Percentiles rank a stretch among this genome's conserved stretches.
These are phyloP conservation scores for Mormyrus iriodes DNA, from an alignment of 2,113 vertebrate genomes.

Conservation along the genomic window DNA sequence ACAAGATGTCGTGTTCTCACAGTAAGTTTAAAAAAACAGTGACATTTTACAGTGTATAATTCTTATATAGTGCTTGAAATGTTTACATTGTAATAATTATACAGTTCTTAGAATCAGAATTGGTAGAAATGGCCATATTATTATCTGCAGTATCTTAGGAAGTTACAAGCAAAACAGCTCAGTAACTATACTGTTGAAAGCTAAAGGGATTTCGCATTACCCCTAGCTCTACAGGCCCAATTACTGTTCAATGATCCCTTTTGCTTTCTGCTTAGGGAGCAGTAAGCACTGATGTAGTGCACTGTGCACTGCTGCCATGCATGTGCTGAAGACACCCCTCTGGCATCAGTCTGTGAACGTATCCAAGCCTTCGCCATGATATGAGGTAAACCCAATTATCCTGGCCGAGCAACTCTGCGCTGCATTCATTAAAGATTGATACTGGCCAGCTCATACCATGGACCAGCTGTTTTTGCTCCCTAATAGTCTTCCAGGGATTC, in stretches of 20 bases:
- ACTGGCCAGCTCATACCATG: conserved; percentile 21
- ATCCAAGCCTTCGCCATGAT: conserved; percentile 4
- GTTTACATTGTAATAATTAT: neutral
- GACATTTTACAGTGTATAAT: neutral
- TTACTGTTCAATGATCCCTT: conserved; percentile 5
- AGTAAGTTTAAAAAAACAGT: neutral
- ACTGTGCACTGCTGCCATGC: neutral
- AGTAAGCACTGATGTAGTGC: neutral
- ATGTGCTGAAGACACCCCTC: neutral
- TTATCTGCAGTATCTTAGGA: neutral
- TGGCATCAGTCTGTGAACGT: neutral
- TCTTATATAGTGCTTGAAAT: neutral
- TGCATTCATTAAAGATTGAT: conserved; percentile 34
- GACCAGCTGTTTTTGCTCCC: conserved; percentile 34
- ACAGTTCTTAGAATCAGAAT: neutral
- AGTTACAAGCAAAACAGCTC: neutral
- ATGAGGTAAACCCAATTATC: conserved; percentile 34
- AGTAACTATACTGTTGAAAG: neutral
- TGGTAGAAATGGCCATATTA: neutral
- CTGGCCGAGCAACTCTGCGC: neutral
- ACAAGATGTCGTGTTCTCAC: neutral
- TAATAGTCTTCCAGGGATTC: conserved; percentile 8
- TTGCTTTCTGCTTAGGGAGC: neutral
- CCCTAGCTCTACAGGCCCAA: neutral
- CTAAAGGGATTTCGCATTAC: neutral